phyloP scores from a whole-genome alignment of 2,113 vertebrate species.

The Emydura subglobosa region DNA sequence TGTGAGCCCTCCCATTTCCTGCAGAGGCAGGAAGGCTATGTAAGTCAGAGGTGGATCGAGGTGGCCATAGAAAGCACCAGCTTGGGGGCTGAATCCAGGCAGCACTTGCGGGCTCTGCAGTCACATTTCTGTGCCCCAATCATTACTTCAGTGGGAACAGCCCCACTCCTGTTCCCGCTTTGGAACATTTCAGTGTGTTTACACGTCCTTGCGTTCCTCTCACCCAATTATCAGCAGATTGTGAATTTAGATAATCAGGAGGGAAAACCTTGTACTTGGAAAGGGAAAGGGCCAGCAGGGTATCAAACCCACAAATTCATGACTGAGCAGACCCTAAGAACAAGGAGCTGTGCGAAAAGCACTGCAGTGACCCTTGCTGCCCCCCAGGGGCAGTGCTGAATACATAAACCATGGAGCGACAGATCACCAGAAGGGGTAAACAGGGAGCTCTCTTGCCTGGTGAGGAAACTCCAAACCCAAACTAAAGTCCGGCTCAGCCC shows the following conservation, averaged over 20 bases:
- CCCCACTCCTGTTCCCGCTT: background rate
- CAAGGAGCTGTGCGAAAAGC: background rate
- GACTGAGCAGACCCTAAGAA: background rate
- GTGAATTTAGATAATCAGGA: background rate
- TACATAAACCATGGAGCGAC: background rate
- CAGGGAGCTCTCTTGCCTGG: background rate
- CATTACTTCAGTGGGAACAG: background rate
- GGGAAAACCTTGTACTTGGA: background rate
- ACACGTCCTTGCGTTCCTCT: background rate
- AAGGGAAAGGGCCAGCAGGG: background rate
- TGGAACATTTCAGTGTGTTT: background rate
- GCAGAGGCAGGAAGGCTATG: background rate
- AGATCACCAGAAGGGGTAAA: background rate
- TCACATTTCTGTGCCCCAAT: background rate
- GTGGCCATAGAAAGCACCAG: background rate
- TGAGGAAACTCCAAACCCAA: background rate
- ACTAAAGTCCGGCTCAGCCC: background rate
- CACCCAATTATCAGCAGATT: background rate
- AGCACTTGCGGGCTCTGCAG: background rate
- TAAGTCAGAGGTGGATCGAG: background rate
- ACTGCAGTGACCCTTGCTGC: background rate
- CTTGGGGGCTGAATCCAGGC: background rate
- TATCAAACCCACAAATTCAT: background rate
- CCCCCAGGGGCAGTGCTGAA: background rate
- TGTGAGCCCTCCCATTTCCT: background rate